Base-by-base conservation (phyloP, 2,113 vertebrate species). In the Scomber colias region DNA sequence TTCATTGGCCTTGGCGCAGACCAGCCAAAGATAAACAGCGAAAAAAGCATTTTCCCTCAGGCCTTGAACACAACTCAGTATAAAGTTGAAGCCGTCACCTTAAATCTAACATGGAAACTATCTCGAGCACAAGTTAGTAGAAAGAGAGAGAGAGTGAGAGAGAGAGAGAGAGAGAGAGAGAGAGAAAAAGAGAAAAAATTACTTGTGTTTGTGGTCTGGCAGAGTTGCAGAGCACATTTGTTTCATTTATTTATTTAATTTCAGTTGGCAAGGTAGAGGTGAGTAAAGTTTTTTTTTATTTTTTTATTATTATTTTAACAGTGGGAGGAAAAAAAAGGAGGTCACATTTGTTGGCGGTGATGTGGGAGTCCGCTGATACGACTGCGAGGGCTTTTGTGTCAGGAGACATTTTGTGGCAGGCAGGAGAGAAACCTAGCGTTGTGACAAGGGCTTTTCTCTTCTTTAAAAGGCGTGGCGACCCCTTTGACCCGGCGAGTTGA, bases 391-490 rank as follows among this genome's bases (percentile, higher is more conserved):
- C 78, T 93, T 93, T 92, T 92, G 88, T 93, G 87, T 91, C 84
- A 68, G 90, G 85, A 90, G 91, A 89, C 88, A 81, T 92, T 92
- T 85, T 90, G 90, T 92, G 91, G 74, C 81, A 86, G 84, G 71
- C 74, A 79, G 87, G 79, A 81, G 80, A 89, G 78, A 83, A 86
- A 87, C 87, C 49, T 69, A 61, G 80, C 27, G 17, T 60, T 70
- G 78, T 85, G 90, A 91, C 87, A 50, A 61, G 85, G 79, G 80
- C 90, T 81, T 88, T 90, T 92, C 88, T 90, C 75, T 79, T 80
- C 84, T 86, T 85, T 87, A 90, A 89, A 88, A 89, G 89, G 84
- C 88, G 80, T 77, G 83, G 83, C 75, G 90, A 94, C 91, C 90
- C 73, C 80, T 2, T 0, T 82, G 90, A 94, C 93, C 92, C 70